These are phyloP conservation scores for Phenganax stokvisi DNA, from an alignment of 92 coral and sea anemone species.

Conservation along the genomic window DNA sequence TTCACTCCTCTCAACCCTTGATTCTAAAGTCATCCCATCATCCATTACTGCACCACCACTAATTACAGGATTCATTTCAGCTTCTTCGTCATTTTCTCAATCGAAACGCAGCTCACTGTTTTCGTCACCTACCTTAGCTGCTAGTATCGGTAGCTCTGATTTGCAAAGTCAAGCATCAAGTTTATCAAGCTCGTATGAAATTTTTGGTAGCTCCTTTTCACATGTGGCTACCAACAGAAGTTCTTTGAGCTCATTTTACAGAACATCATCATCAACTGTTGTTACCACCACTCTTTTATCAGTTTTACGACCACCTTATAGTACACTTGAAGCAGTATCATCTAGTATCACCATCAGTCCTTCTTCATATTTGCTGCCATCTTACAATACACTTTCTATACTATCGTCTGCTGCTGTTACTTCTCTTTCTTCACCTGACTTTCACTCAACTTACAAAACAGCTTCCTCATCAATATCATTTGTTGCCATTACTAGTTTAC, in stretches of 20 bases:
- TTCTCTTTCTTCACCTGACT: too few species aligned
- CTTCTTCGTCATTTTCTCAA: not conserved
- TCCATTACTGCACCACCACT: not conserved
- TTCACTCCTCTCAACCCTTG: slow-evolving; percentile 6
- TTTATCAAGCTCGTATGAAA: not conserved
- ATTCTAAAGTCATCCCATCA: not conserved
- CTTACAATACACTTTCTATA: too few species aligned
- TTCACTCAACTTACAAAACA: too few species aligned
- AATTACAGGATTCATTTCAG: not conserved
- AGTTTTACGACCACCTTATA: too few species aligned
- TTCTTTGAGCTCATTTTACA: not conserved
- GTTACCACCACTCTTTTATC: not conserved
- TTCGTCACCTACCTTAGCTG: not conserved
- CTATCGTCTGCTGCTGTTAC: too few species aligned
- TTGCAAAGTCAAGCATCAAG: not conserved
- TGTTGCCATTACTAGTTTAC: too few species aligned
- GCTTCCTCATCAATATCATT: too few species aligned
- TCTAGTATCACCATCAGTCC: too few species aligned
- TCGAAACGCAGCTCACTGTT: not conserved
- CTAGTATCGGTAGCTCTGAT: not conserved
- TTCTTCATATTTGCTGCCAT: too few species aligned
- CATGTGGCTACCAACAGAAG: not conserved
- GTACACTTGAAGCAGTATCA: too few species aligned
- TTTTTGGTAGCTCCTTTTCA: not conserved
- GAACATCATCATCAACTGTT: not conserved